Evolutionary conservation across 1,140 invertebrate species (phyloP).

Genomic region (Thrips palmi): DNA sequence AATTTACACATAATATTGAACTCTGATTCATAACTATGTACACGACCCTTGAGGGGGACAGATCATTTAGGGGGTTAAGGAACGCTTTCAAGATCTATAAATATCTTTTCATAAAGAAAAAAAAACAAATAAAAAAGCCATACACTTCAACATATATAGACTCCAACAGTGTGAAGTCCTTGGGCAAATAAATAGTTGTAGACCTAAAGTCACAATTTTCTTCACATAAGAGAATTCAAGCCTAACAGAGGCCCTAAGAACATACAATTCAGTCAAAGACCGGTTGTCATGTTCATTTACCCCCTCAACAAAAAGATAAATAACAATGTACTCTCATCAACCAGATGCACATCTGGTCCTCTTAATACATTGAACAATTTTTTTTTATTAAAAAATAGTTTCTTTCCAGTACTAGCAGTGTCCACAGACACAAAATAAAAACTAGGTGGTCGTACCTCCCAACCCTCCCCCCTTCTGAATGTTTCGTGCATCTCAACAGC

Average conservation of each 20-base stretch:
- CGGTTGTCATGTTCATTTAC: background rate
- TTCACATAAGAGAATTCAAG: slow-evolving; percentile 9
- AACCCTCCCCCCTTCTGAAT: slow-evolving; percentile 18
- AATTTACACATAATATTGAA: slow-evolving; percentile 17
- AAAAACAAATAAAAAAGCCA: slow-evolving; percentile 11
- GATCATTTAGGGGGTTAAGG: slow-evolving; percentile 17
- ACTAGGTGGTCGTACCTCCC: slow-evolving; percentile 9
- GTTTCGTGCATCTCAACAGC: slow-evolving; percentile 18
- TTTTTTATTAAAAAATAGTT: no score
- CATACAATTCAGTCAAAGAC: slow-evolving; percentile 1
- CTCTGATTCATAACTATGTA: slow-evolving; percentile 15
- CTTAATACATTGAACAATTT: no score
- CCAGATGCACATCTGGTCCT: background rate
- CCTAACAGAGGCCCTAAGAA: slow-evolving; percentile 15
- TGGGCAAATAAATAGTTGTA: slow-evolving; percentile 8
- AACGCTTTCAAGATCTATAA: slow-evolving; percentile 11
- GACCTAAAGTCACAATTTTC: background rate
- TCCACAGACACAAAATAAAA: slow-evolving; percentile 5
- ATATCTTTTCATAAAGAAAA: slow-evolving; percentile 11
- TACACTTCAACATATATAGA: slow-evolving; percentile 7
- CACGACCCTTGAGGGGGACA: slow-evolving; percentile 18
- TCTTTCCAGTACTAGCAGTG: no score
- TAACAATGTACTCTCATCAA: no score
- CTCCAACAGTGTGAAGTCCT: background rate
- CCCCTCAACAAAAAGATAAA: background rate